Percentiles rank a stretch among this genome's conserved stretches.
Conservation (phyloP, 2,797 vertebrate genomes). For the Ctenopoma kingsleyae region DNA sequence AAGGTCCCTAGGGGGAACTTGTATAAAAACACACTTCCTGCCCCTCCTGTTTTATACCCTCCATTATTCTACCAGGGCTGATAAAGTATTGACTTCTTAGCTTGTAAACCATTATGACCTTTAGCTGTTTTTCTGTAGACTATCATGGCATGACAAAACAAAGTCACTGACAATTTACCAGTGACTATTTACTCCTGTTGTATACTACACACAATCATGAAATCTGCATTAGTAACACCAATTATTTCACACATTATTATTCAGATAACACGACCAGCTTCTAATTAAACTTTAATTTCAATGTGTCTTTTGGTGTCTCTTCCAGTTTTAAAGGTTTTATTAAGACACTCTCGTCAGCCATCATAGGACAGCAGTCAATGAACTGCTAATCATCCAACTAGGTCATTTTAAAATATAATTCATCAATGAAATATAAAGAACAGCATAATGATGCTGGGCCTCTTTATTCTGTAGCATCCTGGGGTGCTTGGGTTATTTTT, state of each 20-base stretch:
- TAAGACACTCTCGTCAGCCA: conserved; percentile 4
- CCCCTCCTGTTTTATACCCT: conserved; percentile 62
- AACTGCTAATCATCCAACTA: conserved; percentile 32
- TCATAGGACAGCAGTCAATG: conserved; percentile 12
- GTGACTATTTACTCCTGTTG: conserved; percentile 21
- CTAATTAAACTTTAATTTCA: conserved; percentile 16
- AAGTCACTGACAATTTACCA: conserved; percentile 34
- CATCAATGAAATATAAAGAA: conserved; percentile 52
- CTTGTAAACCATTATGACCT: conserved; percentile 75
- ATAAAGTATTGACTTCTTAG: conserved; percentile 62
- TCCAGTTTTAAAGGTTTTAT: conserved; percentile 5
- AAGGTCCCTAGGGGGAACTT: conserved; percentile 59
- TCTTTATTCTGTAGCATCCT: conserved; percentile 57
- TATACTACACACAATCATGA: conserved; percentile 2
- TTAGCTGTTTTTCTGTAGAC: conserved; percentile 54
- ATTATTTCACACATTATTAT: conserved; percentile 14
- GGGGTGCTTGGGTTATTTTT: conserved; percentile 49
- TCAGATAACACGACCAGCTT: neutral
- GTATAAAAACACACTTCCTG: conserved; percentile 56
- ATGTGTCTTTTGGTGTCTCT: conserved; percentile 8
- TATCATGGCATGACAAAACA: conserved; percentile 42
- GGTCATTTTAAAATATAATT: conserved; percentile 45
- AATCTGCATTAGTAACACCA: conserved; percentile 21
- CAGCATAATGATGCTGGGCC: conserved; percentile 30
- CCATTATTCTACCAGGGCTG: conserved; percentile 60